Conservation (phyloP, 2,113 vertebrate genomes). For the Corythaixoides concolor region DNA sequence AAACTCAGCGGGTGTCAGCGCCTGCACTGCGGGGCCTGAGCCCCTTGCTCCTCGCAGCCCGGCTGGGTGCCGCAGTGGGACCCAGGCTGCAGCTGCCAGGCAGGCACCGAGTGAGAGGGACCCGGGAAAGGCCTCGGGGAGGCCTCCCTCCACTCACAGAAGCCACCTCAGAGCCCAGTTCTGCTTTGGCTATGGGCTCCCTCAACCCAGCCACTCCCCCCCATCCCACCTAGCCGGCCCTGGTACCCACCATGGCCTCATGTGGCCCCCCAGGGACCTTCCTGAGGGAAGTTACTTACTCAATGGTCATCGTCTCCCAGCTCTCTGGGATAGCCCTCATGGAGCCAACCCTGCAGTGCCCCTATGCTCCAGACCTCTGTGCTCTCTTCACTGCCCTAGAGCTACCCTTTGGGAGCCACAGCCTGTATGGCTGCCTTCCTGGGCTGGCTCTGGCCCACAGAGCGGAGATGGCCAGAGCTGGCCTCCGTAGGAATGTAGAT, state of each 20-base stretch:
- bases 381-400: not conserved
- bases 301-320: not conserved
- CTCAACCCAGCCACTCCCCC: accelerated
- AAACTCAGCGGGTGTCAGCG: accelerated
- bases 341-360: not conserved
- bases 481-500: accelerated
- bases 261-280: no score
- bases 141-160: accelerated
- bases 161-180: not conserved
- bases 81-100: accelerated
- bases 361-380: accelerated
- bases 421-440: not conserved
- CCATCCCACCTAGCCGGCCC: accelerated
- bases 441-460: not conserved
- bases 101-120: not conserved
- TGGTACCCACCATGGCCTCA: accelerated
- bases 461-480: not conserved
- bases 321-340: not conserved
- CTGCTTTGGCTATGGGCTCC: not conserved
- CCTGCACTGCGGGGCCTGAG: not conserved
- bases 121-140: accelerated
- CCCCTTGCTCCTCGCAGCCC: accelerated
- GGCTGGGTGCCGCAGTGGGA: accelerated
- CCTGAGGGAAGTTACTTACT: not conserved
- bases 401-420: accelerated